Conservation (phyloP, 2,113 vertebrate species). For the Glareola pratincola region DNA sequence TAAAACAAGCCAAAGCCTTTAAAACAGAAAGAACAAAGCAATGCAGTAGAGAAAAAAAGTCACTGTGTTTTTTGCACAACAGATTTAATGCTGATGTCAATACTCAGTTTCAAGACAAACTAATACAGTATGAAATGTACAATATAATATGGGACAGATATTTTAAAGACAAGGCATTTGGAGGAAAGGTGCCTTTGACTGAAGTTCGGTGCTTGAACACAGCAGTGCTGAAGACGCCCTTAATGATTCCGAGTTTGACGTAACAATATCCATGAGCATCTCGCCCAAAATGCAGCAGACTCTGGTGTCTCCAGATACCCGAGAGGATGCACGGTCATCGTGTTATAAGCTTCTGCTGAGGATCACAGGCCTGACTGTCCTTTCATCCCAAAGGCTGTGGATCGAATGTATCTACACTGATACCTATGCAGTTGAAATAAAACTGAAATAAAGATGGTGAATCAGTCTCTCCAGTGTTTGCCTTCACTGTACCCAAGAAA, state of each 20-base stretch:
- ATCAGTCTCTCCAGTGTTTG: background rate
- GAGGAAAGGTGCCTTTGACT: background rate
- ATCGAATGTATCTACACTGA: background rate
- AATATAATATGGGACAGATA: background rate
- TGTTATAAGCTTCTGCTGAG: background rate
- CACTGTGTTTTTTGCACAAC: background rate
- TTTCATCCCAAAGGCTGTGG: background rate
- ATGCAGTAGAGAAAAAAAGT: background rate
- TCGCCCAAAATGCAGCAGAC: rapidly evolving
- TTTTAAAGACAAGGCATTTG: background rate
- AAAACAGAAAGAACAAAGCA: background rate
- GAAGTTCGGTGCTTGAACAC: background rate
- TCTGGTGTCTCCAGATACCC: background rate
- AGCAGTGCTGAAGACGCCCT: background rate
- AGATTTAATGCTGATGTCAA: background rate
- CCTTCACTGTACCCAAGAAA: background rate
- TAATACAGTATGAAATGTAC: background rate
- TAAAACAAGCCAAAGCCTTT: background rate
- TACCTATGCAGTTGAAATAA: background rate
- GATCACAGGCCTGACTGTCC: background rate
- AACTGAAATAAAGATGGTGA: background rate
- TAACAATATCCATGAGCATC: background rate
- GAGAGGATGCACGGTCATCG: background rate
- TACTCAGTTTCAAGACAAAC: background rate
- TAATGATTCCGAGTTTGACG: background rate